phyloP scores from a whole-genome alignment of 2,797 vertebrate species.

The Anas bahamensis region DNA sequence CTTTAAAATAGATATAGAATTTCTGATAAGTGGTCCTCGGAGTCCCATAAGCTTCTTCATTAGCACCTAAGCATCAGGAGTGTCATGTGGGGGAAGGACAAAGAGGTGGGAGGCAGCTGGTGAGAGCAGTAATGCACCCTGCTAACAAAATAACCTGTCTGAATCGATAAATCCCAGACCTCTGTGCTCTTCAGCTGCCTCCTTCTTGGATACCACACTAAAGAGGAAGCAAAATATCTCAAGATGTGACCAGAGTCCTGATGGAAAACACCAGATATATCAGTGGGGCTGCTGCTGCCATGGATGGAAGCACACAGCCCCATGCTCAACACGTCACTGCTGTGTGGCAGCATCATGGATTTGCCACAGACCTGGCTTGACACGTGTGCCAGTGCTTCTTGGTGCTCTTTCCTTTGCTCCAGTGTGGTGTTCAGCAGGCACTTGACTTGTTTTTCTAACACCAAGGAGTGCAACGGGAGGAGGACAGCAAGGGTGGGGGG shows the following conservation, averaged over 20 bases:
- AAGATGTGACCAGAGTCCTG: not conserved
- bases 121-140: not conserved
- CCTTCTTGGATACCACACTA: not conserved
- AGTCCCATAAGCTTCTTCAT: not conserved
- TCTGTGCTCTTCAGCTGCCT: not conserved
- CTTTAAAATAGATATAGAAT: not conserved
- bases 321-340: not conserved
- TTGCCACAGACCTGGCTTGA: slow-evolving; percentile 14
- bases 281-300: not conserved
- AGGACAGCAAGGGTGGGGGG: not conserved
- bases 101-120: slow-evolving; percentile 11
- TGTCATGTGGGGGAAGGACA: not conserved
- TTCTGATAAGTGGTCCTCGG: not conserved
- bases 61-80: not conserved
- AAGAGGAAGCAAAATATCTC: not conserved
- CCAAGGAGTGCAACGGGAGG: not conserved
- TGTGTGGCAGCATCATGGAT: not conserved
- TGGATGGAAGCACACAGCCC: not conserved
- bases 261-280: not conserved
- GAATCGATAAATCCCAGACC: not conserved
- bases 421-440: not conserved
- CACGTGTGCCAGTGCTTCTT: not conserved
- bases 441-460: not conserved
- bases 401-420: not conserved
- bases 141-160: not conserved